Percentiles rank a stretch among this genome's conserved stretches.
These are phyloP conservation scores for Anas flavirostris DNA, from an alignment of 2,797 vertebrate genomes.

Conservation along the genomic window DNA sequence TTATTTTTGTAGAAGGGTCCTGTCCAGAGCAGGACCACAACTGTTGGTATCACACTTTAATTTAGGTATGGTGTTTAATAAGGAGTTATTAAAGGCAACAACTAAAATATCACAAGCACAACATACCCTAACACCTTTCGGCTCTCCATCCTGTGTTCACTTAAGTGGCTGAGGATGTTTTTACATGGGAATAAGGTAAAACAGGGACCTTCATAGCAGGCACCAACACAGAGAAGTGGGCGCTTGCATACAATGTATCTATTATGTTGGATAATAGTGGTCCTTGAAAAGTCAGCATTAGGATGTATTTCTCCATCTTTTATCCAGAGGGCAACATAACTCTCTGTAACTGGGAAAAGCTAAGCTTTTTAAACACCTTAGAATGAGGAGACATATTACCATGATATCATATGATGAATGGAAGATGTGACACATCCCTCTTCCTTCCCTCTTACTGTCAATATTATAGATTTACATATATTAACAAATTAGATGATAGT, in stretches of 20 bases:
- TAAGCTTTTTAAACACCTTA: slow-evolving; percentile 24
- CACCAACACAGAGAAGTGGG: not conserved
- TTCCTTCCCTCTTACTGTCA: not conserved
- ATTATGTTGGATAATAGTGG: not conserved
- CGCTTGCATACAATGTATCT: not conserved
- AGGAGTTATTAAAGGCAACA: not conserved
- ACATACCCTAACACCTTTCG: not conserved
- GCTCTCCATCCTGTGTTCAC: not conserved
- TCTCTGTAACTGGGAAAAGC: slow-evolving; percentile 35
- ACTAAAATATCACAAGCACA: not conserved
- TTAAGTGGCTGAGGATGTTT: not conserved
- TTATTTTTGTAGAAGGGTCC: not conserved
- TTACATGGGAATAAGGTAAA: not conserved
- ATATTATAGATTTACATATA: not conserved
- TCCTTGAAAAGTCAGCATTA: slow-evolving; percentile 11
- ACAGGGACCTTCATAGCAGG: not conserved
- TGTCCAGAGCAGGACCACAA: not conserved
- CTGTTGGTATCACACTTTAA: not conserved
- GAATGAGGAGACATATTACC: not conserved
- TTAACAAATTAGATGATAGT: not conserved
- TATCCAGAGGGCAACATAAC: slow-evolving; percentile 67
- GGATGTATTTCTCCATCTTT: slow-evolving; percentile 61
- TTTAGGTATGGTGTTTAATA: not conserved
- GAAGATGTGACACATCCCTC: not conserved
- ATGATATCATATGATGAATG: not conserved